Conservation (phyloP, 2,888 invertebrate genomes). For the Eilema depressum region DNA sequence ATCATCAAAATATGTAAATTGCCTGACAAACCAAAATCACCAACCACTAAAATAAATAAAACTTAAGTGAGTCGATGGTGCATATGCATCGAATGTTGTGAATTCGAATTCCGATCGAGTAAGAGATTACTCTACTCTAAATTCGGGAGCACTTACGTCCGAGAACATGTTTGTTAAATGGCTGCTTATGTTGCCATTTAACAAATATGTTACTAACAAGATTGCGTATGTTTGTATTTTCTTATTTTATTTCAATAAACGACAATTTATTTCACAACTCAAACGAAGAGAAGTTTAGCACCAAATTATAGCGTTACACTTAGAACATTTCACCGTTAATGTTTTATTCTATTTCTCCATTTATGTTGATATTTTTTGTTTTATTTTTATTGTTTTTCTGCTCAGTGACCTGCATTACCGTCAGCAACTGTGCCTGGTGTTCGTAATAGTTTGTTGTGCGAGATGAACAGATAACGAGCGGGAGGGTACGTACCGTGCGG, state of each 20-base stretch:
- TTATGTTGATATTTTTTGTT: conserved; percentile 13
- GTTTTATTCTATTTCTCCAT: background rate
- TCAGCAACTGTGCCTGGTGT: conserved; percentile 13
- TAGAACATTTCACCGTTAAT: conserved; percentile 12
- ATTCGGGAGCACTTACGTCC: no score
- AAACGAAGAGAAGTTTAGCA: background rate
- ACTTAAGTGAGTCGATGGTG: no score
- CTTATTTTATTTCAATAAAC: background rate
- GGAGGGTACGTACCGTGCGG: conserved; percentile 15
- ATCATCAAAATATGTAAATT: background rate
- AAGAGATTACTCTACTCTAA: background rate
- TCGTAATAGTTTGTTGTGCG: conserved; percentile 18
- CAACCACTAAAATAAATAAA: no score
- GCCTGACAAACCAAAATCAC: background rate
- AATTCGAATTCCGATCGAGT: background rate
- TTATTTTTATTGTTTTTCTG: conserved; percentile 11
- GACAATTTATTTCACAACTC: background rate
- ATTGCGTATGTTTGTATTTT: background rate
- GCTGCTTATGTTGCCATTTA: no score
- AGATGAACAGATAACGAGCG: conserved; percentile 34
- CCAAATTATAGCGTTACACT: background rate
- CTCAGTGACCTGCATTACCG: conserved; percentile 19
- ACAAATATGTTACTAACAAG: no score
- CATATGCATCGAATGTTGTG: background rate
- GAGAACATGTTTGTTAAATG: no score